Percentiles rank a stretch among this genome's conserved stretches.
These are phyloP conservation scores for Genyomyrus donnyi DNA, from an alignment of 2,113 vertebrate species.

Conservation along the genomic window DNA sequence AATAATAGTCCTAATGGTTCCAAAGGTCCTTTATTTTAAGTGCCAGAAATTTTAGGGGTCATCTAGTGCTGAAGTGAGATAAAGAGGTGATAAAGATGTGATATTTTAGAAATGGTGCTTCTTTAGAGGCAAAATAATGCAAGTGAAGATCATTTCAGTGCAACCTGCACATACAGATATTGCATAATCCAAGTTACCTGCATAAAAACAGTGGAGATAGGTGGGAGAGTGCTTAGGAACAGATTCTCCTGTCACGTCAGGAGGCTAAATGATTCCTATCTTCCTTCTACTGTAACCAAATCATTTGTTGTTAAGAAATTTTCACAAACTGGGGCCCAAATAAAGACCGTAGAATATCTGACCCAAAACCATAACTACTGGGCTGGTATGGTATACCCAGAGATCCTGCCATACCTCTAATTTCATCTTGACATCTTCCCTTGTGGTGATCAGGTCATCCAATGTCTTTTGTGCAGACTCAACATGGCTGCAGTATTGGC, in stretches of 20 bases:
- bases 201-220: not conserved
- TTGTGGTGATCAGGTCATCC: constrained; percentile 75
- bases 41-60: not conserved
- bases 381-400: not conserved
- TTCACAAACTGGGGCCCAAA: not conserved
- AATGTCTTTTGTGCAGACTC: constrained; percentile 87
- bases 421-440: constrained; percentile 84
- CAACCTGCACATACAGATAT: not conserved
- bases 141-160: not conserved
- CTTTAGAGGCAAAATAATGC: not conserved
- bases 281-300: not conserved
- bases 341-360: not conserved
- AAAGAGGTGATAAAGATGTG: not conserved
- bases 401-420: constrained; percentile 65
- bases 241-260: not conserved
- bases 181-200: not conserved
- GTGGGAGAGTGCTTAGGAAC: not conserved
- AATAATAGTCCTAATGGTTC: not conserved
- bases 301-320: not conserved
- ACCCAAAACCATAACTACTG: not conserved
- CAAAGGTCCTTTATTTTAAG: not conserved
- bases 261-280: not conserved
- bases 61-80: not conserved
- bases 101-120: not conserved
- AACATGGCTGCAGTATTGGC: constrained; percentile 95